Evolutionary conservation across 1,140 invertebrate species (phyloP), one percentile per base, ranked within the genome.

Genomic region (Arctopsyche grandis): DNA sequence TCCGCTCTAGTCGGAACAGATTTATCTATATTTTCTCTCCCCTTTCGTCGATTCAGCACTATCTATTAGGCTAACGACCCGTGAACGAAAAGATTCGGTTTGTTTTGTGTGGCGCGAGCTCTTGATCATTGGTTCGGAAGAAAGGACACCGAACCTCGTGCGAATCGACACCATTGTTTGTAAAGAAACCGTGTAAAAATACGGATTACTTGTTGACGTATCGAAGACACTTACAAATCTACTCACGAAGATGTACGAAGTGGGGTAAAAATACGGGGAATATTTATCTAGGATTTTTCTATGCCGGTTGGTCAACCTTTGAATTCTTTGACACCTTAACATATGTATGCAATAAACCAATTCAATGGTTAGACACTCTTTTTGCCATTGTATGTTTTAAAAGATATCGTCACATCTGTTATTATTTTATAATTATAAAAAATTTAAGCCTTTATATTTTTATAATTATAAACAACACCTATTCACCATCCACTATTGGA

Each of bases 21-120:
- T 60, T 60, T 60, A 60, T 60, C 56, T 60, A 60, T 60, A 60
- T 60, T 60, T 60, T 60, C 56, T 60, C 56, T 38, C 29, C 56
- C 56, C 56, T 60, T 60, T 60, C 56, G 56, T 60, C 56, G 56
- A 60, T 60, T 19, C 56, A 60, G 56, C 56, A 60, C 56, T 60
- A 60, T 60, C 56, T 60, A 21, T 19, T 16, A 19, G 56, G 0
- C 56, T 60, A 60, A 60, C 56, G 56, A 60, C 16, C 56, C 56
- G 56, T 60, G 56, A 60, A 60, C 21, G 56, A 60, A 60, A 60
- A 60, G 56, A 60, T 60, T 60, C 56, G n/a, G 56, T 60, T 60
- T 60, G 56, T 60, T 60, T 60, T 60, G 56, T 60, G 9, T 21
- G 7, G 29, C 29, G 29, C 29, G 1, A 1, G 29, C 29, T 21